Evolutionary conservation across 2,888 invertebrate species (phyloP).

Genomic region (Apocheima hispidaria): DNA sequence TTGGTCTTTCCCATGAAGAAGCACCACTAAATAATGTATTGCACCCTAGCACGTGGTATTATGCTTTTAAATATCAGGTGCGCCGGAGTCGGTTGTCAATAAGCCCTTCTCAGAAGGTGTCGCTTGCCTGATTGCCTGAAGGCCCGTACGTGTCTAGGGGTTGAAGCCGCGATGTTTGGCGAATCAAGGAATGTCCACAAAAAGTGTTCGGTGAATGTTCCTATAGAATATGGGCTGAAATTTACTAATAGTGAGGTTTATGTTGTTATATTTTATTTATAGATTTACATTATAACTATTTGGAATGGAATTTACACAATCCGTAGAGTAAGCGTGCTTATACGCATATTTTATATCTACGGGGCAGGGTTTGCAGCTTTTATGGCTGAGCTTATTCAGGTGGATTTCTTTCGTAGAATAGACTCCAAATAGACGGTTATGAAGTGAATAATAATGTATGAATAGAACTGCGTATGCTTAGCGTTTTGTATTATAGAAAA

Average conservation of each 20-base stretch:
- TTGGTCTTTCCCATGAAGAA: neutral
- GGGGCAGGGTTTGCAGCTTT: neutral
- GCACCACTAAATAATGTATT: neutral
- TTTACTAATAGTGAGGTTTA: neutral
- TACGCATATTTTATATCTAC: neutral
- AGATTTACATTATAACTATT: no score
- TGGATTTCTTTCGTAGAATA: no score
- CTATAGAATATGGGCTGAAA: neutral
- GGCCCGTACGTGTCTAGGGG: conserved; percentile 4
- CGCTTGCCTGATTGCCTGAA: neutral
- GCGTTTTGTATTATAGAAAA: no score
- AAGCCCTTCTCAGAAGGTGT: conserved; percentile 7
- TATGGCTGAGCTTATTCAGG: neutral
- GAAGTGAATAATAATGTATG: no score
- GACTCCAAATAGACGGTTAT: no score
- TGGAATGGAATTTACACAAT: neutral
- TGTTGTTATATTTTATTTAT: neutral
- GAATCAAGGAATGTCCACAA: conserved; percentile 6
- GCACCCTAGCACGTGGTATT: neutral
- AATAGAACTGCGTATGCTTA: no score
- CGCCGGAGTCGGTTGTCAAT: neutral
- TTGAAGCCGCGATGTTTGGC: conserved; percentile 11
- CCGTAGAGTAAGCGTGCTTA: neutral
- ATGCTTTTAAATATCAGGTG: neutral
- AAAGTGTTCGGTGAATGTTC: neutral